Percentiles rank a stretch among this genome's conserved stretches.
These are phyloP conservation scores for Jordanella pulchra DNA, from an alignment of 2,797 vertebrate genomes.

Conservation along the genomic window DNA sequence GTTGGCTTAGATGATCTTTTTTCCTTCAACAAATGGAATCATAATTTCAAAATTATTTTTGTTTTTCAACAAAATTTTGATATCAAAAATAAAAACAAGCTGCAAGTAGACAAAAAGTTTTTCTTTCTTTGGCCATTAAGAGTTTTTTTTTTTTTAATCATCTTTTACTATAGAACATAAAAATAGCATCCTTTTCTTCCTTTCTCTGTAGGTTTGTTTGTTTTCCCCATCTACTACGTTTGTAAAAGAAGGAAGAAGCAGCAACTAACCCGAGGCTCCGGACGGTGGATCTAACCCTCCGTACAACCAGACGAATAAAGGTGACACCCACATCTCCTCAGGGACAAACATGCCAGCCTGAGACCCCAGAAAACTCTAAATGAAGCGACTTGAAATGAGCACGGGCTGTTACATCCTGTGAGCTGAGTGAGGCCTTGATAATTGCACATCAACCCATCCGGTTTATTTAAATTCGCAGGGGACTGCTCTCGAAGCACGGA, in stretches of 20 bases:
- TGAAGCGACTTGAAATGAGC: neutral
- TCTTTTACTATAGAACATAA: neutral
- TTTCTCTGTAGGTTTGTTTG: constrained; percentile 84
- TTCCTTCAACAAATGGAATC: neutral
- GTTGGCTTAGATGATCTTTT: neutral
- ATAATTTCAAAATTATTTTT: neutral
- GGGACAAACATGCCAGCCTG: constrained; percentile 44
- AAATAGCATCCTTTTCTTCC: neutral
- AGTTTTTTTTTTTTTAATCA: no score
- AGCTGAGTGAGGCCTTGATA: constrained; percentile 1
- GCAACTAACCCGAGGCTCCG: constrained; percentile 77
- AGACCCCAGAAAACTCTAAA: constrained; percentile 9
- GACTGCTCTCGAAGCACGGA: constrained; percentile 9
- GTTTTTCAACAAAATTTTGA: neutral
- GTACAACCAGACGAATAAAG: constrained; percentile 9
- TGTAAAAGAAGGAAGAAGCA: constrained; percentile 96
- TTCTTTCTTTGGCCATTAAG: neutral
- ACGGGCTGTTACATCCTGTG: constrained; percentile 4
- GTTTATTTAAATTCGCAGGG: constrained; percentile 15
- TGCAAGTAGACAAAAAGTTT: neutral
- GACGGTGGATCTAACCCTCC: constrained; percentile 75
- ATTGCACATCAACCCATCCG: constrained; percentile 8
- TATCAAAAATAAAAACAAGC: neutral
- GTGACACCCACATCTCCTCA: constrained; percentile 49
- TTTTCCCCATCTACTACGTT: constrained; percentile 95